Conservation (phyloP, 2,797 vertebrate genomes). For the Hippoglossus hippoglossus region DNA sequence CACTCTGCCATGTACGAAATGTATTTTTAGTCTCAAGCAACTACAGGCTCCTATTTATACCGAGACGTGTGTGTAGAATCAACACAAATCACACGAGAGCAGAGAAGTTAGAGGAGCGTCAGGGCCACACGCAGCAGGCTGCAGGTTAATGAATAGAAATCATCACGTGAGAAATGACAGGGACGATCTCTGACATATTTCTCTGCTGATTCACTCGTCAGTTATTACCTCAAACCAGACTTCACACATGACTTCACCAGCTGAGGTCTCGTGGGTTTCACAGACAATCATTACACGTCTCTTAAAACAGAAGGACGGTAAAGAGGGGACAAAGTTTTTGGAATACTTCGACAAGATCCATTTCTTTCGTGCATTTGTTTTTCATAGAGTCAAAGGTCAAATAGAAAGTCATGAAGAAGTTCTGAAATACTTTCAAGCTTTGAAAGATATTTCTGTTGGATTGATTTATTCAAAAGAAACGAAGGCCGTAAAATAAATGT, state of each 20-base stretch:
- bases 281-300: constrained; percentile 15
- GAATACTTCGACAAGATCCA: too few species aligned
- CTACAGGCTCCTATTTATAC: constrained; percentile 40
- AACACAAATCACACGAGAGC: constrained; percentile 14
- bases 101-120: not conserved
- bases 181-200: not conserved
- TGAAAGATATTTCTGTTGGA: too few species aligned
- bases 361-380: too few species aligned
- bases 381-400: too few species aligned
- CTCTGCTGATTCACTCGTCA: constrained; percentile 40
- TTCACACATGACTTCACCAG: constrained; percentile 20
- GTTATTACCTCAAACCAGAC: constrained; percentile 41
- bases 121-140: not conserved
- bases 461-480: too few species aligned
- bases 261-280: constrained; percentile 38
- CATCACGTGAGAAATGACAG: not conserved
- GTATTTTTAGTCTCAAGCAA: constrained; percentile 71
- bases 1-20: constrained; percentile 42
- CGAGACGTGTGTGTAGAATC: constrained; percentile 17
- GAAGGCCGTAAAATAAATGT: too few species aligned
- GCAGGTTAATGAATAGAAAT: not conserved
- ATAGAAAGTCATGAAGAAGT: too few species aligned
- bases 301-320: not conserved
- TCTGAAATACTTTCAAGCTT: too few species aligned
- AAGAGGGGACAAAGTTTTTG: not conserved